Base-by-base conservation (phyloP, 2,888 invertebrate genomes). In the Ametastegia equiseti region DNA sequence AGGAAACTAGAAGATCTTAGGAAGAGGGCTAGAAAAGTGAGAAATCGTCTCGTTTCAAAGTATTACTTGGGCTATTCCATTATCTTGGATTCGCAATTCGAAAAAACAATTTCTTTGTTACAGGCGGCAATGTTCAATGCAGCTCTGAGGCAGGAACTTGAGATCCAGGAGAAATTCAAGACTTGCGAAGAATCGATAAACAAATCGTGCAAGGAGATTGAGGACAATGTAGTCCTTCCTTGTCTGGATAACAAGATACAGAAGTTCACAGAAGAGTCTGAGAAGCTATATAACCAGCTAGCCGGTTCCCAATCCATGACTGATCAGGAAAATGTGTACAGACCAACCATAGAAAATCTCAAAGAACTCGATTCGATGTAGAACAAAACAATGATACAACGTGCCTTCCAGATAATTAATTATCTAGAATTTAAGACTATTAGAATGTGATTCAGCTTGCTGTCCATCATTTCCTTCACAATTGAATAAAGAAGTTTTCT, bases 91-190 rank as follows among this genome's bases (percentile, higher is more conserved):
- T 81, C n/a, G n/a, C n/a, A n/a, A n/a, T n/a, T n/a, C n/a, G n/a
- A n/a, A n/a, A n/a, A n/a, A n/a, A n/a, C n/a, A n/a, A n/a, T 81
- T 27, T 80, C 60, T 39, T 27, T 77, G 67, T 82, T 85, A 15
- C 78, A 89, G 89, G 88, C 84, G 13, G 84, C 83, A 30, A 82
- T 87, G n/a, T 84, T 89, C 11, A 88, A 89, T 63, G 82, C 86
- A 45, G 80, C 82, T 1, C 67, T 89, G 13, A 87, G 87, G 65
- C 84, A 89, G 75, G 90, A 89, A 82, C 65, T 86, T 27, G 79
- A 85, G 73, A 77, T 83, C 23, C 42, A 84, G 36, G 84, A 88
- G 6, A 67, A 86, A 60, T 84, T 85, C 57, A 71, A 84, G 73
- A 63, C 81, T 19, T 83, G 83, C 45, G 81, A 86, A 47, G 83